These are phyloP conservation scores for Cryptus viduatorius DNA, from an alignment of 2,888 invertebrate species.

Conservation along the genomic window DNA sequence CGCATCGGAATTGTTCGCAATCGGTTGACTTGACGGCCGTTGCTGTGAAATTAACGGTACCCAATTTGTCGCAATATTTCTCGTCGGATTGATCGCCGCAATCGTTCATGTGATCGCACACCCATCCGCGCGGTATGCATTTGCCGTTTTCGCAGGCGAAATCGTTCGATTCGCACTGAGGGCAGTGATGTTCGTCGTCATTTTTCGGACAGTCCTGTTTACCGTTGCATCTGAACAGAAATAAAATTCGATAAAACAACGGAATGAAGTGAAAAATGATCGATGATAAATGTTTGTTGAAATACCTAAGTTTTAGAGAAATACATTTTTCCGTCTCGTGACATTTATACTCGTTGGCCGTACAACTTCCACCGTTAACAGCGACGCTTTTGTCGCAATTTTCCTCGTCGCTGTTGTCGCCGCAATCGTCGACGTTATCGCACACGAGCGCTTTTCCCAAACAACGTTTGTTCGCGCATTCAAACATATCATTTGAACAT, in stretches of 20 bases:
- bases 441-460: conserved; percentile 86
- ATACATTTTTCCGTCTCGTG: conserved; percentile 76
- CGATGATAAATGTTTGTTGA: neutral
- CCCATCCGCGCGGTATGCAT: conserved; percentile 87
- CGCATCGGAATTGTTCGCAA: conserved; percentile 86
- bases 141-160: conserved; percentile 87
- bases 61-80: conserved; percentile 75
- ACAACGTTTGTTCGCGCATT: conserved; percentile 87
- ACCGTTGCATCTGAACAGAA: conserved; percentile 87
- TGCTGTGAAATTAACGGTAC: conserved; percentile 29
- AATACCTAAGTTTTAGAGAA: conserved; percentile 74
- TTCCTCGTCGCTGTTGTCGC: conserved; percentile 87
- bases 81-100: conserved; percentile 92
- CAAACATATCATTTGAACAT: conserved; percentile 84
- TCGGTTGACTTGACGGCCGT: conserved; percentile 58
- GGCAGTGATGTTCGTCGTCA: conserved; percentile 90
- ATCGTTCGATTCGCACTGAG: conserved; percentile 84
- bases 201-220: conserved; percentile 90
- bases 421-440: conserved; percentile 87
- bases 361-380: conserved; percentile 66
- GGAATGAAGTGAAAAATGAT: neutral
- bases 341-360: conserved; percentile 76
- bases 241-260: neutral
- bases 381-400: conserved; percentile 79
- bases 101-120: conserved; percentile 88